These are phyloP conservation scores for Pterois miles DNA, from an alignment of 2,797 vertebrate genomes.

Conservation along the genomic window DNA sequence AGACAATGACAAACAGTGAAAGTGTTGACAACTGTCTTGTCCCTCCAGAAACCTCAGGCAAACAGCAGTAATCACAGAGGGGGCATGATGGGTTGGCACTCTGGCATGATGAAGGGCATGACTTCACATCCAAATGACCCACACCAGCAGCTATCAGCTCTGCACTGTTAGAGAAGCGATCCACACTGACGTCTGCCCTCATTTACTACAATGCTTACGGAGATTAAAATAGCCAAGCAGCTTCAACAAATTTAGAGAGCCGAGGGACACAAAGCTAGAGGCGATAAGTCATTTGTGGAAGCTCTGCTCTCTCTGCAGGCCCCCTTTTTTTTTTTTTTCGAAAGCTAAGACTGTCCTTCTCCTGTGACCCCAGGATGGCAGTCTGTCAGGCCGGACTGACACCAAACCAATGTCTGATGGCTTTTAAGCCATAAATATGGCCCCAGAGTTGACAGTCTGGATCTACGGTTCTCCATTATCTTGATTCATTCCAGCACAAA, in stretches of 20 bases:
- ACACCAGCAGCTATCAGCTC: constrained; percentile 66
- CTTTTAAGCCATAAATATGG: constrained; percentile 74
- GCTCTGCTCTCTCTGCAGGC: constrained; percentile 47
- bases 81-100: constrained; percentile 68
- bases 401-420: constrained; percentile 78
- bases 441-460: constrained; percentile 66
- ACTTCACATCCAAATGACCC: constrained; percentile 77
- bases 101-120: constrained; percentile 73
- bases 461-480: constrained; percentile 69
- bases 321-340: constrained; percentile 46
- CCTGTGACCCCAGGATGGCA: constrained; percentile 66
- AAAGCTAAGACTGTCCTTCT: constrained; percentile 58
- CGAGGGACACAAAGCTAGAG: constrained; percentile 52
- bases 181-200: constrained; percentile 72
- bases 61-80: constrained; percentile 68
- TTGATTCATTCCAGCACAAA: constrained; percentile 77
- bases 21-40: constrained; percentile 57
- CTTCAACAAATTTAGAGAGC: constrained; percentile 64
- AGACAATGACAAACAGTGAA: constrained; percentile 56
- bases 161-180: constrained; percentile 63
- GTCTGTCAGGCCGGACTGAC: constrained; percentile 73
- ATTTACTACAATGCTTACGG: constrained; percentile 67
- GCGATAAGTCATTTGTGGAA: constrained; percentile 63
- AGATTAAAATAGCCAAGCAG: constrained; percentile 72
- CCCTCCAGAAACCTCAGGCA: constrained; percentile 44